These are phyloP conservation scores for Rhodeus uyekii DNA, from an alignment of 2,797 vertebrate genomes.

Conservation along the genomic window DNA sequence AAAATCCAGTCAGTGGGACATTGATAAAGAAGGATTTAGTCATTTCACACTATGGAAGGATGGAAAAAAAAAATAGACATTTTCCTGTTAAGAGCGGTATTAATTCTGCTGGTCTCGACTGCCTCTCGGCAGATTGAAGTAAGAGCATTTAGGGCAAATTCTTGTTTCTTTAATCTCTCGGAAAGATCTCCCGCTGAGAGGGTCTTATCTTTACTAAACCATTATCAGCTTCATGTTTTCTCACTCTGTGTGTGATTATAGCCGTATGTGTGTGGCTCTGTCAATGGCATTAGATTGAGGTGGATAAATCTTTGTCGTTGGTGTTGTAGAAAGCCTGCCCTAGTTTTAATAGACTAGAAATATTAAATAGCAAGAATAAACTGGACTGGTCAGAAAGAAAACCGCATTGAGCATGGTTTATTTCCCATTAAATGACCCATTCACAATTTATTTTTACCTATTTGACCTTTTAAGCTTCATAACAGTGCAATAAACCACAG, in stretches of 20 bases:
- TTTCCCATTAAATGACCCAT: neutral
- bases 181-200: slow-evolving; percentile 5
- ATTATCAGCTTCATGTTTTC: slow-evolving; percentile 44
- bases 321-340: neutral
- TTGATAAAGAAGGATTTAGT: slow-evolving; percentile 16
- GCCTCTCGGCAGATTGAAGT: neutral
- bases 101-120: slow-evolving; percentile 8
- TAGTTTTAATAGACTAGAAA: neutral
- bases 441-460: neutral
- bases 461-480: neutral
- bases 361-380: neutral
- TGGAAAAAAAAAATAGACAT: slow-evolving; percentile 14
- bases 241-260: slow-evolving; percentile 48
- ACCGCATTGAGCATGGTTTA: neutral
- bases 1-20: slow-evolving; percentile 11
- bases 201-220: neutral
- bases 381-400: neutral
- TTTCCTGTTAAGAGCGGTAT: neutral
- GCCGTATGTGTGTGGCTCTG: neutral
- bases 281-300: neutral
- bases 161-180: slow-evolving; percentile 27
- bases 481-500: slow-evolving; percentile 2
- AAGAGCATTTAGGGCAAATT: slow-evolving; percentile 36
- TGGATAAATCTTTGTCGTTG: neutral
- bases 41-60: slow-evolving; percentile 36